A percentile compares a stretch with the other conserved stretches of the same genome.
These are phyloP conservation scores for Archips xylosteana DNA, from an alignment of 2,888 invertebrate species.

Conservation along the genomic window DNA sequence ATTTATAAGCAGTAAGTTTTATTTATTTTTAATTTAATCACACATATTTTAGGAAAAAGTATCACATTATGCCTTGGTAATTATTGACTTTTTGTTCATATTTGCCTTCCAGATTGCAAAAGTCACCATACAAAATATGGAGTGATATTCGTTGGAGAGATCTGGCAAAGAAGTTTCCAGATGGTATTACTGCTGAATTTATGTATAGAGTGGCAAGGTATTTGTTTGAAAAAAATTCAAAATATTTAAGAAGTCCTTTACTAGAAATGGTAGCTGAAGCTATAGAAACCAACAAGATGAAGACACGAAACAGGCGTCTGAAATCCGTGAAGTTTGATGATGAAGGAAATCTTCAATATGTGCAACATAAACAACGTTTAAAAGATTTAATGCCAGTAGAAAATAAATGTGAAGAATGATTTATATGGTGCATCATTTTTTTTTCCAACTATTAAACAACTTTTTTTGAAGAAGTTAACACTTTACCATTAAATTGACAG, in stretches of 20 bases:
- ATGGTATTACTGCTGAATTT: conserved; percentile 43
- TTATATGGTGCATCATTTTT: neutral
- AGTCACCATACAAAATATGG: conserved; percentile 40
- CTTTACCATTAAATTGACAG: no score
- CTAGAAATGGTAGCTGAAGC: conserved; percentile 7
- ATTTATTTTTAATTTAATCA: neutral
- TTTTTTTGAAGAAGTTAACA: no score
- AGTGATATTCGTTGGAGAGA: conserved; percentile 45
- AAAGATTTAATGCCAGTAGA: neutral
- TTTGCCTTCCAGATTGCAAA: conserved; percentile 39
- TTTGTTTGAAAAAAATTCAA: neutral
- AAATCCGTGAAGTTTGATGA: conserved; percentile 12
- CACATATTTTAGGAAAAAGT: neutral
- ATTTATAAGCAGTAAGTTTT: conserved; percentile 43
- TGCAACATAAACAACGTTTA: neutral
- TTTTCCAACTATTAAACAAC: neutral
- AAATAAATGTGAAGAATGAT: neutral
- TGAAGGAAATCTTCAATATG: conserved; percentile 22
- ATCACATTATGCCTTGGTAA: neutral
- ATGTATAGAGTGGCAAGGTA: conserved; percentile 7
- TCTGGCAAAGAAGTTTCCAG: conserved; percentile 42
- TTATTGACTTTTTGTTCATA: neutral
- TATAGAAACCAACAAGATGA: neutral
- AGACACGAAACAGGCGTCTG: neutral
- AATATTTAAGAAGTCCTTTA: conserved; percentile 32